phyloP scores from a whole-genome alignment of 2,888 invertebrate species.

The Apodemia zela region DNA sequence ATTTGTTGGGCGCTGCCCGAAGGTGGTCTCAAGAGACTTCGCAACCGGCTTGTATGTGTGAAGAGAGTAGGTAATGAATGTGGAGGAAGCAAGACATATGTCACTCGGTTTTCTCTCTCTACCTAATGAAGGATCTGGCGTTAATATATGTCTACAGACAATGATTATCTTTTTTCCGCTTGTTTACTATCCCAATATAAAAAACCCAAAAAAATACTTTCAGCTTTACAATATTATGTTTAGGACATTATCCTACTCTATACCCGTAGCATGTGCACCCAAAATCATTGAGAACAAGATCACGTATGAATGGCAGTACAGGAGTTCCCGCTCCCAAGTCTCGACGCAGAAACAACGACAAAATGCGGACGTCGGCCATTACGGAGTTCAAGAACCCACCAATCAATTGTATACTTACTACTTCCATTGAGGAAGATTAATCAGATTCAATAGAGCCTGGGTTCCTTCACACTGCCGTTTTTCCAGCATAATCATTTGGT shows the following conservation, averaged over 20 bases:
- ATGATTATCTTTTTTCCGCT: too few species aligned
- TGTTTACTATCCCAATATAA: too few species aligned
- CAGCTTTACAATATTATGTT: too few species aligned
- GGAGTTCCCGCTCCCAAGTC: conserved; percentile 14
- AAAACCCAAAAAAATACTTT: too few species aligned
- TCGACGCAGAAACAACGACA: not conserved
- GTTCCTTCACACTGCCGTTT: not conserved
- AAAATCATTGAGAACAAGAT: conserved; percentile 38
- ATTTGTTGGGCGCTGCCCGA: too few species aligned
- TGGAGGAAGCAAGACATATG: too few species aligned
- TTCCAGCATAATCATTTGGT: not conserved
- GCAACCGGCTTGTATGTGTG: too few species aligned
- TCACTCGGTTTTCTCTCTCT: too few species aligned
- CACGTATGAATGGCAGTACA: conserved; percentile 38
- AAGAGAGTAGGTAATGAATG: too few species aligned
- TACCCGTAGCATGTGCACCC: not conserved
- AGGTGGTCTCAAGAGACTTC: too few species aligned
- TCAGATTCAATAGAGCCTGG: conserved; percentile 17
- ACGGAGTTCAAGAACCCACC: conserved; percentile 43
- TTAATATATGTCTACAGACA: too few species aligned
- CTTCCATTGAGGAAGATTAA: conserved; percentile 19
- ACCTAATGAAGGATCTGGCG: too few species aligned
- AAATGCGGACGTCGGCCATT: conserved; percentile 46
- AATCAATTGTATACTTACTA: conserved; percentile 42
- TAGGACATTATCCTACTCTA: not conserved